These are phyloP conservation scores for Chinchilla lanigera DNA, from an alignment of 2,113 vertebrate genomes.

Conservation along the genomic window DNA sequence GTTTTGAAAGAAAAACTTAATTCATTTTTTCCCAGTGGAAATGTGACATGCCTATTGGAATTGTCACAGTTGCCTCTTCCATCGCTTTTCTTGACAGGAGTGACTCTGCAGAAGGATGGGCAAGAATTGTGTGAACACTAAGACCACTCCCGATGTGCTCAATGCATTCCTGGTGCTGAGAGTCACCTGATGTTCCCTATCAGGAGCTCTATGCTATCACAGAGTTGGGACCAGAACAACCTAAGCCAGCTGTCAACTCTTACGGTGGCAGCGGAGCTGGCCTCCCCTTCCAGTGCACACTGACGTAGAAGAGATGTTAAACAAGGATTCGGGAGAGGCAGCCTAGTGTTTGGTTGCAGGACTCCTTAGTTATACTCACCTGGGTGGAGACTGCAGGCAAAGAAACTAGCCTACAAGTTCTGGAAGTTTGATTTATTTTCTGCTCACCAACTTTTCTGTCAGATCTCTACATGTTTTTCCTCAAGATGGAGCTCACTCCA, in stretches of 20 bases:
- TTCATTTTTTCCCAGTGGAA: not conserved
- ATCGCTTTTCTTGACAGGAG: not conserved
- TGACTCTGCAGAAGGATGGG: not conserved
- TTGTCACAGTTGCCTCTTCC: not conserved
- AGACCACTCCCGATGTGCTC: not conserved
- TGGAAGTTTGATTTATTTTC: not conserved
- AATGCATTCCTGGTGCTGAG: not conserved
- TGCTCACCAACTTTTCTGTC: not conserved
- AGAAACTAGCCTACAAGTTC: not conserved
- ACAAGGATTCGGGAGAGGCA: not conserved
- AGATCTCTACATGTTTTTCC: not conserved
- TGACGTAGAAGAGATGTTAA: not conserved
- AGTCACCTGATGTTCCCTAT: too few relatives aligned
- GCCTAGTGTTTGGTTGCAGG: not conserved
- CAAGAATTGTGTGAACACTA: not conserved
- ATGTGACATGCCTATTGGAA: not conserved
- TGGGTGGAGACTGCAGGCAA: not conserved
- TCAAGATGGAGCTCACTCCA: not conserved
- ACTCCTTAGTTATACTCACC: not conserved
- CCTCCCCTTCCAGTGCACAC: not conserved
- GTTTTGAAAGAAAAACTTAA: not conserved
- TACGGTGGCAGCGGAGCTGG: not conserved
- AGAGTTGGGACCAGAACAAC: not conserved
- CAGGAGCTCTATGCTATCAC: not conserved
- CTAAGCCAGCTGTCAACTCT: not conserved